Evolutionary conservation across 2,797 vertebrate genomes (phyloP), one percentile per base, ranked within the genome.

Genomic region (Calcarius lapponicus): DNA sequence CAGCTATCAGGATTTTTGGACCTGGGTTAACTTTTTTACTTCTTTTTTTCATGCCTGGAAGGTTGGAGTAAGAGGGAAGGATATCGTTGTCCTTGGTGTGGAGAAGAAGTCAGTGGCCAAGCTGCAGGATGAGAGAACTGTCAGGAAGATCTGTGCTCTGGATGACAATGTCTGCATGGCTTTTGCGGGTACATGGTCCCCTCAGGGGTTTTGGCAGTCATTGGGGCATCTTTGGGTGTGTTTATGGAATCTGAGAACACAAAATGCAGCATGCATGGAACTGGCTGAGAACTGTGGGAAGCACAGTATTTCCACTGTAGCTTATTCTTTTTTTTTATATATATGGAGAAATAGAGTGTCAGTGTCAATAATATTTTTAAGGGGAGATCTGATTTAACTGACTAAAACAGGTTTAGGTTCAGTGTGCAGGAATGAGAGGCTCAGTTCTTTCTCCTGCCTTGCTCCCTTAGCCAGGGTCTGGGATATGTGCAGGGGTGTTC

Each of bases 101-200:
- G 98, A 99, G 92, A 99, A 99, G 97, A 99, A 99, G 91, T 98
- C 98, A 6, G 98, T 98, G 74, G 98, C 98, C 65, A 98, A 98
- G 43, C 98, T 99, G 56, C 98, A 99, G 95, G 98, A 99, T 97
- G 98, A 99, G 84, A 96, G 98, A 58, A 99, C 98, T 0, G 98
- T 99, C 4, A 97, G 98, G 53, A 99, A 99, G 96, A 99, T 99
- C 96, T 99, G 98, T 32, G 97, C 98, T 10, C 96, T 99, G 32
- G 98, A 99, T 61, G 98, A 99, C 65, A 98, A 98, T 1, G 98
- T 99, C 69, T 99, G 98, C 97, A 98, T 99, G 98, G 98, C 98
- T 14, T 99, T 99, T 84, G 98, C 98, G 93, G 98, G 98, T 99
- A 94, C 3, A 3, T 3, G 31, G 18, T 26, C 13, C 60, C 25